Percentiles rank a stretch among this genome's conserved stretches.
These are phyloP conservation scores for Piaya cayana DNA, from an alignment of 2,113 vertebrate species.

Conservation along the genomic window DNA sequence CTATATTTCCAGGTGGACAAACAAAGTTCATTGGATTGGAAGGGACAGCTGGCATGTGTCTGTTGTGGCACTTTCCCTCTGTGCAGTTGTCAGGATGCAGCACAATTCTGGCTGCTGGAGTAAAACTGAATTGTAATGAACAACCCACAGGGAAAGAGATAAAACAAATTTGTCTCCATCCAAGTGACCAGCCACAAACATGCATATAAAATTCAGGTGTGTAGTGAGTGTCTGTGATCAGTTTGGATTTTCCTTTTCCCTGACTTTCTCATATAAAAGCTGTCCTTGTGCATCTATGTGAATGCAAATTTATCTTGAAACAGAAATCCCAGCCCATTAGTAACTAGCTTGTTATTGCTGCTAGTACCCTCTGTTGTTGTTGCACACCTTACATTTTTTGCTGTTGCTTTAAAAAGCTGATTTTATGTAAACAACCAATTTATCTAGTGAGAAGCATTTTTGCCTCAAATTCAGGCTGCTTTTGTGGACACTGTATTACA, in stretches of 20 bases:
- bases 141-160: conserved; percentile 46
- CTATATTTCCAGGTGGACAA: background rate
- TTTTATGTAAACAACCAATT: background rate
- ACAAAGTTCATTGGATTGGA: conserved; percentile 19
- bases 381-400: background rate
- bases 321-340: background rate
- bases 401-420: background rate
- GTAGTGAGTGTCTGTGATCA: background rate
- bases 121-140: conserved; percentile 65
- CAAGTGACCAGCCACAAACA: conserved; percentile 28
- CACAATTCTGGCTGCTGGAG: conserved; percentile 23
- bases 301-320: conserved; percentile 30
- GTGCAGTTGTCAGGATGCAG: background rate
- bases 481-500: background rate
- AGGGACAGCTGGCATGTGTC: conserved; percentile 46
- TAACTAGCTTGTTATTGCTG: background rate
- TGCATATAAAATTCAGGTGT: conserved; percentile 29
- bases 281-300: background rate
- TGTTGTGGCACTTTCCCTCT: conserved; percentile 27
- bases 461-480: background rate
- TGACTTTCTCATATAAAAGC: background rate
- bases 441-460: background rate
- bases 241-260: background rate
- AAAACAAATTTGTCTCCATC: conserved; percentile 32
- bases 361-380: background rate